These are phyloP conservation scores for Heterodera carotae DNA, from an alignment of 1,140 invertebrate species.

Conservation along the genomic window DNA sequence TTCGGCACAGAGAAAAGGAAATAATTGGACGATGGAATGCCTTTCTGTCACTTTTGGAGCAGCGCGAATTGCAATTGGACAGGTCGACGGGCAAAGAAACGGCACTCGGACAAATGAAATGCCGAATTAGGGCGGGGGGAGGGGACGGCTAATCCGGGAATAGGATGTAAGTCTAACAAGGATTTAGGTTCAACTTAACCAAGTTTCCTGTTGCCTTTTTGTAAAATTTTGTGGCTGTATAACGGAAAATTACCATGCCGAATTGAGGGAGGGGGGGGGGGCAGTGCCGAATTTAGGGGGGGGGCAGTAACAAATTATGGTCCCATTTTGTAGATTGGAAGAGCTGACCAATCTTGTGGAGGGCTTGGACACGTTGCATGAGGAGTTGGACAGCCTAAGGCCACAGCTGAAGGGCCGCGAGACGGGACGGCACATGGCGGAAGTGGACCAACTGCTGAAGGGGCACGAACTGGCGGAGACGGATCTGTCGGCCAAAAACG, in stretches of 20 bases:
- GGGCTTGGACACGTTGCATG: slow-evolving; percentile 77
- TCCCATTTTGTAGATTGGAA: slow-evolving; percentile 37
- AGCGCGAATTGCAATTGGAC: slow-evolving; percentile 80
- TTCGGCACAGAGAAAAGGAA: slow-evolving; percentile 79
- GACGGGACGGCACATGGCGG: slow-evolving; percentile 84
- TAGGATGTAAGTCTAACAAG: too few relatives aligned
- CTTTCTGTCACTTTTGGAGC: slow-evolving; percentile 80
- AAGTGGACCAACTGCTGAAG: slow-evolving; percentile 87
- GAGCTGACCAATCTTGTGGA: slow-evolving; percentile 61
- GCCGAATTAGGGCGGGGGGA: slow-evolving; percentile 42
- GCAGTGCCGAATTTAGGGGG: too few relatives aligned
- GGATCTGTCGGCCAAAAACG: slow-evolving; percentile 67
- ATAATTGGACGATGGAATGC: slow-evolving; percentile 85
- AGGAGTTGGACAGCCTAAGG: slow-evolving; percentile 50
- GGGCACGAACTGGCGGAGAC: slow-evolving; percentile 87
- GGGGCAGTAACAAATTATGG: too few relatives aligned
- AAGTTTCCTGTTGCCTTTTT: too few relatives aligned
- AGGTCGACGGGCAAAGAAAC: too few relatives aligned
- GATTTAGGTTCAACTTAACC: too few relatives aligned
- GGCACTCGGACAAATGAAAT: too few relatives aligned
- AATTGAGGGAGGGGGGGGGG: too few relatives aligned
- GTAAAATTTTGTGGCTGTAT: too few relatives aligned
- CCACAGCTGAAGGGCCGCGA: slow-evolving; percentile 69
- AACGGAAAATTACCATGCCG: too few relatives aligned
- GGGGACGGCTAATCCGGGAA: too few relatives aligned